Percentiles rank a stretch among this genome's conserved stretches.
Evolutionary conservation across 2,888 invertebrate genomes (phyloP).

Genomic region (Nymphalis c-album): DNA sequence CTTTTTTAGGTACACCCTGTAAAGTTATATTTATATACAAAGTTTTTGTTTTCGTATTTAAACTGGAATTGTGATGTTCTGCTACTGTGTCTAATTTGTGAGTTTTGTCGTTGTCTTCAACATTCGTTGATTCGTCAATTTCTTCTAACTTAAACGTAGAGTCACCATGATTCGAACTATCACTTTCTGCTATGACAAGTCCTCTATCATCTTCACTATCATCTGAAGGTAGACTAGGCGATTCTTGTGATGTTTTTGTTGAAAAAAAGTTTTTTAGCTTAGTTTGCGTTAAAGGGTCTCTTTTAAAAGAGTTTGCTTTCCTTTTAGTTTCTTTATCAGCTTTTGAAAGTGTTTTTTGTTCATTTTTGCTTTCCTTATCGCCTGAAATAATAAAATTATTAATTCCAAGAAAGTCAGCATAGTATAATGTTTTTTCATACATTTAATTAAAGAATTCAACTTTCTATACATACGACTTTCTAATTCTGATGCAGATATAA

Average conservation of each 20-base stretch:
- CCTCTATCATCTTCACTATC: slow-evolving; percentile 59
- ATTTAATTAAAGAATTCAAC: too few species aligned
- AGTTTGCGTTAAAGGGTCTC: slow-evolving; percentile 74
- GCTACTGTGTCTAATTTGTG: slow-evolving; percentile 50
- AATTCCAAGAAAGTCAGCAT: slow-evolving; percentile 9
- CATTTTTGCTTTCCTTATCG: slow-evolving; percentile 49
- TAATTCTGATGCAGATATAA: slow-evolving; percentile 68
- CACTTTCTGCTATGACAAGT: slow-evolving; percentile 62
- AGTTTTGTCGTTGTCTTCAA: slow-evolving; percentile 54
- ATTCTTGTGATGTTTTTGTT: slow-evolving; percentile 55
- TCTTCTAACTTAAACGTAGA: slow-evolving; percentile 53
- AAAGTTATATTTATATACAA: slow-evolving; percentile 73
- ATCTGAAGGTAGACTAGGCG: slow-evolving; percentile 48
- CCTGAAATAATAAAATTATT: slow-evolving; percentile 42
- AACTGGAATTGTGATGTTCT: slow-evolving; percentile 33
- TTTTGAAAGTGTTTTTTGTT: slow-evolving; percentile 61
- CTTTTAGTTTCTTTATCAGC: slow-evolving; percentile 71
- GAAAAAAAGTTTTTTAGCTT: slow-evolving; percentile 71
- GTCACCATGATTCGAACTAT: slow-evolving; percentile 46
- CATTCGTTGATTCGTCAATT: slow-evolving; percentile 39
- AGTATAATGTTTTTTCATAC: not conserved
- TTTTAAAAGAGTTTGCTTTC: slow-evolving; percentile 74
- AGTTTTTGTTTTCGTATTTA: slow-evolving; percentile 50
- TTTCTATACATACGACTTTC: slow-evolving; percentile 39
- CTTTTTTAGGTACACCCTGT: slow-evolving; percentile 61